Evolutionary conservation across 2,797 vertebrate genomes (phyloP), one percentile per base, ranked within the genome.

Genomic region (Xenentodon cancila): DNA sequence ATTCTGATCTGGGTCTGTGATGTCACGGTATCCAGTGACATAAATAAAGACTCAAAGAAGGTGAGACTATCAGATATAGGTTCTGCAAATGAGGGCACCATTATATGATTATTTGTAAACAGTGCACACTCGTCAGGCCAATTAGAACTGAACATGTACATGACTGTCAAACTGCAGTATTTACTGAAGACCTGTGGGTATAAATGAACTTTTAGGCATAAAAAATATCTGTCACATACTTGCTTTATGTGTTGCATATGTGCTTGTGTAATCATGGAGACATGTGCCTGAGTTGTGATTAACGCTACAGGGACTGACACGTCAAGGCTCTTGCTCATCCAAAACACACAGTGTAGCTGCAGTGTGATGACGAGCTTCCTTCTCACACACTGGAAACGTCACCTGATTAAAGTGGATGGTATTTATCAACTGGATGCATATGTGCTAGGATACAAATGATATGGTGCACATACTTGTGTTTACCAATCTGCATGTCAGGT

Each of bases 401-500:
- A 43, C 12, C 40, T 59, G 30, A 72, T 71, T 74, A 57, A 22
- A 57, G 5, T 16, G 18, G 27, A 7, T 18, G 37, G 48, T 30
- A 15, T 67, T 34, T 27, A 27, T 48, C 20, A 44, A 37, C 7
- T 13, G 13, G 51, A 9, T 52, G 42, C 45, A 48, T 53, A 53
- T 16, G n/a, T 80, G 59, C 64, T n/a, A 16, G 47, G 32, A 27
- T 9, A 9, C 34, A 49, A 16, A 13, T 47, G 3, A 8, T 13
- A 11, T 7, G 44, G 18, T n/a, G n/a, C 43, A 19, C n/a, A 16
- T n/a, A 32, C 49, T 25, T 13, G 15, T 49, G 51, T 47, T 40
- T 12, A 40, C 56, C 37, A n/a, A 74, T 66, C 52, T 69, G 61
- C 50, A 73, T 65, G 27, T 56, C 43, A 16, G 45, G 18, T 11